These are phyloP conservation scores for Arion vulgaris DNA, from an alignment of 1,140 invertebrate species.

Conservation along the genomic window DNA sequence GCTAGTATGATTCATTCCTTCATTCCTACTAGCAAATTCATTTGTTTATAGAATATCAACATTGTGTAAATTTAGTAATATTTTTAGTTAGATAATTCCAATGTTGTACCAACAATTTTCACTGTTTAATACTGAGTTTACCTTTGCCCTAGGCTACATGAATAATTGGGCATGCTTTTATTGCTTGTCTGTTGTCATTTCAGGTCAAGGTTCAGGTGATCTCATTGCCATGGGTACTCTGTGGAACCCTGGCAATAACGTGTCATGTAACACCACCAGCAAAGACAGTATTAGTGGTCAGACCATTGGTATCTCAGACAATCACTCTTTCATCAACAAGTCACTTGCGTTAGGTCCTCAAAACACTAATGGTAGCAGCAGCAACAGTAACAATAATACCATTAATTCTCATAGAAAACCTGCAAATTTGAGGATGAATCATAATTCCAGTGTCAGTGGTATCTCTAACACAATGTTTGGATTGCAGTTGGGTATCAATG, in stretches of 20 bases:
- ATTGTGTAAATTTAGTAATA: not conserved
- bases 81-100: not conserved
- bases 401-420: not conserved
- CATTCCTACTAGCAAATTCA: too few species aligned
- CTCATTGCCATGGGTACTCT: conserved; percentile 60
- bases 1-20: too few species aligned
- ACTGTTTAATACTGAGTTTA: not conserved
- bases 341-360: not conserved
- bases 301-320: conserved; percentile 8
- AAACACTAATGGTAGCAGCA: not conserved
- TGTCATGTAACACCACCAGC: conserved; percentile 22
- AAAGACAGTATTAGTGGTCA: conserved; percentile 11
- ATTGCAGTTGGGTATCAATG: not conserved
- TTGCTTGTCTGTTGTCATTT: conserved; percentile 15
- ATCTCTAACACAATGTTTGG: not conserved
- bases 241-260: conserved; percentile 47
- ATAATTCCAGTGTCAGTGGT: not conserved
- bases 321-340: not conserved
- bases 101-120: not conserved
- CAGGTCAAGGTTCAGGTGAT: conserved; percentile 50
- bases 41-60: not conserved
- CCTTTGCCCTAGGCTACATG: not conserved
- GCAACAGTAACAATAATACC: not conserved
- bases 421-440: not conserved
- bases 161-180: not conserved